Base-by-base conservation (phyloP, 2,113 vertebrate genomes). In the Salvelinus fontinalis region DNA sequence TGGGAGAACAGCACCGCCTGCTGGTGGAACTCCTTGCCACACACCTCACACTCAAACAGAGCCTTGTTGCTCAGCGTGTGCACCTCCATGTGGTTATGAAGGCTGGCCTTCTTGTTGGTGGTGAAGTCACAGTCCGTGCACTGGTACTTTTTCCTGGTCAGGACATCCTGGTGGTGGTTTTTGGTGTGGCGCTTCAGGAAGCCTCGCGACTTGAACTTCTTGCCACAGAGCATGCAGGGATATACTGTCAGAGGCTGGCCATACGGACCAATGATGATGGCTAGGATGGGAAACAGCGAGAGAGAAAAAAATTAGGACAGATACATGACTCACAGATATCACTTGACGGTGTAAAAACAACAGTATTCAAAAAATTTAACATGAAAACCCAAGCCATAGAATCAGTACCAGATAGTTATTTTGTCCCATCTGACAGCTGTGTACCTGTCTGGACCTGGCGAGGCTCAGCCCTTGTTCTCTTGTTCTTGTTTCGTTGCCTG, bases 41-140 rank as follows among this genome's bases (percentile, higher is more conserved):
- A 98, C 79, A 97, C 95, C 49, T 99, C 97, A 0, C 97, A 97
- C 83, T 98, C 96, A 0, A 94, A 92, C 0, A 92, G 94, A 0
- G 95, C 93, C 88, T 98, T 97, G 92, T 93, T 97, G 93, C 94
- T 96, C 74, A 97, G 94, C 82, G 96, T 96, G 75, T 99, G 98
- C 83, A 95, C 97, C 92, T 99, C 97, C 91, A 99, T 95, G 89
- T 99, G 98, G 92, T 97, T 98, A 91, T 99, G 98, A 84, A 99
- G 95, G 93, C 96, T 99, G 88, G 95, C 94, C 89, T 99, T 99
- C 93, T 99, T 99, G 91, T 99, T 99, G 78, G 98, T 99, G 91
- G 96, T 99, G 93, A 98, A 99, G 80, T 99, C 97, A 82, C 98
- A 99, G 95, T 99, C 98, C 69, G 98, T 97, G 86, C 98, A 99